Base-by-base conservation (phyloP, 2,888 invertebrate species). In the Habrosyne pyritoides region DNA sequence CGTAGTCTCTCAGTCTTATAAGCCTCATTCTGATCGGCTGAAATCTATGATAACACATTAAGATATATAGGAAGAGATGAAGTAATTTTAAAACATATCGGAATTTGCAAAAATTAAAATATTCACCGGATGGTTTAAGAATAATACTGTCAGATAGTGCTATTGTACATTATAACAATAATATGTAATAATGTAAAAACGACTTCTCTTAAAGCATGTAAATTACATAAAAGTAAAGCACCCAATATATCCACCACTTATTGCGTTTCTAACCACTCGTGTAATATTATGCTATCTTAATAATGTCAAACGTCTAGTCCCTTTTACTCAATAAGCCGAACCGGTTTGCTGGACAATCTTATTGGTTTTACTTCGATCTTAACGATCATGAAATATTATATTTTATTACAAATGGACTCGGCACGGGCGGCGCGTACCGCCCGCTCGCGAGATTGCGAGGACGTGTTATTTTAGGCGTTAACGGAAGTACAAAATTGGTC, bases 1-100 rank as follows among this genome's bases (percentile, higher is more conserved):
- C 89, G 87, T 90, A 87, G 81, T 87, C 80, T 87, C 81, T 91
- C 91, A 91, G 91, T 91, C 91, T 91, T 91, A 88, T 90, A 82
- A 82, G 86, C 86, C 84, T 87, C 83, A 81, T 83, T 77, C 83
- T 82, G 84, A 78, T 77, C 71, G 77, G 83, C 81, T 84, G 87
- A 82, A 78, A 75, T 79, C 69, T 73, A 75, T 71, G 74, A 73
- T 70, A 68, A 72, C 76, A 71, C 73, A 70, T 71, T 67, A 53
- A 64, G 63, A 67, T 56, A 67, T 71, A 62, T 66, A 66, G 61
- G 47, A 56, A 33, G 63, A 59, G 61, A 56, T 49, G 57, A 55
- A 36, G 47, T 52, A 57, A 10, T 46, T 26, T 18, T 14, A 47
- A 28, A 50, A 30, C n/a, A 33, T 30, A 18, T 26, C 50, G 10